Evolutionary conservation across 2,797 vertebrate species (phyloP).

Genomic region (Characodon lateralis): DNA sequence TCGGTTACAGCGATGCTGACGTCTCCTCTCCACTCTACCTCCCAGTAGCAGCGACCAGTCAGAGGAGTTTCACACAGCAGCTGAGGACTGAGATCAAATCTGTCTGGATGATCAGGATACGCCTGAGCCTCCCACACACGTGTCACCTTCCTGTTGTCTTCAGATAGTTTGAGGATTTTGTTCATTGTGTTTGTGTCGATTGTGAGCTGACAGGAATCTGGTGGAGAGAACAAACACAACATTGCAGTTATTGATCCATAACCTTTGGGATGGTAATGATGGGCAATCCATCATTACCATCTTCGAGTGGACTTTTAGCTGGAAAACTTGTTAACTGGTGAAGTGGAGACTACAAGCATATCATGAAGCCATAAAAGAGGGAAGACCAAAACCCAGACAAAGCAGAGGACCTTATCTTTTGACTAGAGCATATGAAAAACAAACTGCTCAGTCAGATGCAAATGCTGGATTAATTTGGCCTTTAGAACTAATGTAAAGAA

Average conservation of each 20-base stretch:
- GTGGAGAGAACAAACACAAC: neutral
- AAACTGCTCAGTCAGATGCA: too few relatives aligned
- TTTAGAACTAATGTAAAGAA: too few relatives aligned
- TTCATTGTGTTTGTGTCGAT: neutral
- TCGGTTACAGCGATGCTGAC: neutral
- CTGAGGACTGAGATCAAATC: neutral
- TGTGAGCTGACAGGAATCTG: neutral
- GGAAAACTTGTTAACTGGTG: too few relatives aligned
- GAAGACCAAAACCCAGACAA: too few relatives aligned
- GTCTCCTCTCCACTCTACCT: neutral
- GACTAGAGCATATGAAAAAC: too few relatives aligned
- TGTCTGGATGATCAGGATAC: neutral
- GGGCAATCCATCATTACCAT: too few relatives aligned
- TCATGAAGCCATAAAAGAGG: too few relatives aligned
- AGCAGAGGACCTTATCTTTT: too few relatives aligned
- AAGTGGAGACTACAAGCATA: too few relatives aligned
- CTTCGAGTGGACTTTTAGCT: too few relatives aligned
- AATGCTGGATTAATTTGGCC: too few relatives aligned
- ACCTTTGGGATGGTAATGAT: neutral
- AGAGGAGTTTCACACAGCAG: neutral
- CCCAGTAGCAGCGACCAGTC: constrained; percentile 1
- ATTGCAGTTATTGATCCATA: neutral
- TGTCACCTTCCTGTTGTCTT: neutral
- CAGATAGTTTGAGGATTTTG: neutral
- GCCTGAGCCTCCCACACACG: neutral